Percentiles rank a stretch among this genome's conserved stretches.
These are phyloP conservation scores for Chaetodon auriga DNA, from an alignment of 2,113 vertebrate species.

Conservation along the genomic window DNA sequence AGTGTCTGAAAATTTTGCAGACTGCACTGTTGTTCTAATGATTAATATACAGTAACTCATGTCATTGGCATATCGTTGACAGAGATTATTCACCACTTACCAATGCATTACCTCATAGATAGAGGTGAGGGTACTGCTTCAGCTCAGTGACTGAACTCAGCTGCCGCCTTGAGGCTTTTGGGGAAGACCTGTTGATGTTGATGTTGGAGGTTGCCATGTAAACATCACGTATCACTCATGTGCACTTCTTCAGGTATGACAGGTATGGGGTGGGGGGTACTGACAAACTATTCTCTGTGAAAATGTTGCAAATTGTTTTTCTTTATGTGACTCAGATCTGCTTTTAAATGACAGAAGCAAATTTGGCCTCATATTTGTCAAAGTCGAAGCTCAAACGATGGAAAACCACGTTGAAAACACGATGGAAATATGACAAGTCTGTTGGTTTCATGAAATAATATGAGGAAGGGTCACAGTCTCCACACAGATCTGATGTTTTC, in stretches of 20 bases:
- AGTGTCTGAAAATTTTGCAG: not conserved
- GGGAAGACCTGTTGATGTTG: constrained; percentile 38
- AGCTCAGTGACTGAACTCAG: not conserved
- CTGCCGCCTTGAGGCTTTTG: not conserved
- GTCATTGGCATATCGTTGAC: not conserved
- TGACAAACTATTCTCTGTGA: not conserved
- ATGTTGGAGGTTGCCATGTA: constrained; percentile 17
- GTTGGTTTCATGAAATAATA: too few species aligned
- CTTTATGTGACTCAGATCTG: not conserved
- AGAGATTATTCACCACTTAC: not conserved
- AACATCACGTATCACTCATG: rapidly evolving
- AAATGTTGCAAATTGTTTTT: not conserved
- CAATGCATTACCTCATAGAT: not conserved
- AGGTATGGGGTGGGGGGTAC: constrained; percentile 5
- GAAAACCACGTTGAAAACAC: too few species aligned
- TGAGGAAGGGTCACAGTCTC: too few species aligned
- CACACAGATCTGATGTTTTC: too few species aligned
- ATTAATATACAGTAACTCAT: constrained; percentile 7
- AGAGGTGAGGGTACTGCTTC: not conserved
- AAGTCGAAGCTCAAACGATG: too few species aligned
- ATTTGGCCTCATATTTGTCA: too few species aligned
- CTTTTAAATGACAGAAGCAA: too few species aligned
- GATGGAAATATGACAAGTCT: too few species aligned
- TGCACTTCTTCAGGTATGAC: not conserved
- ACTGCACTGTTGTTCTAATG: constrained; percentile 20